These are phyloP conservation scores for Calypte anna DNA, from an alignment of 2,113 vertebrate genomes.

Conservation along the genomic window DNA sequence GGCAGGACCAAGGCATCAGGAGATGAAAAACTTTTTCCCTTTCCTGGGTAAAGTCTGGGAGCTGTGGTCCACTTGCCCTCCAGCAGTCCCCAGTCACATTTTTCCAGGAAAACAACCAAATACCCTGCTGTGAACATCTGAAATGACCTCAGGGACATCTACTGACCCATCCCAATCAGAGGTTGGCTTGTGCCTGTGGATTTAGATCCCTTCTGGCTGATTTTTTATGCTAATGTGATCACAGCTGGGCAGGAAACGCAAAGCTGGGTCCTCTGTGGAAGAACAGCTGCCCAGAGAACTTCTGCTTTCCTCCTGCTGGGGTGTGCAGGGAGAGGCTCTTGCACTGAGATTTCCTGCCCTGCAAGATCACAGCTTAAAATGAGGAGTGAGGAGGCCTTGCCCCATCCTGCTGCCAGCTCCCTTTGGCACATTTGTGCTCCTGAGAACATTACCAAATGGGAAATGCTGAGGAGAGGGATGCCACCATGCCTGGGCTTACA, in stretches of 20 bases:
- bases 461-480: background rate
- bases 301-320: background rate
- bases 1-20: background rate
- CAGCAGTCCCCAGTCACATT: accelerated
- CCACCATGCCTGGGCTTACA: background rate
- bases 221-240: background rate
- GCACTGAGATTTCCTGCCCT: background rate
- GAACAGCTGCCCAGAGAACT: background rate
- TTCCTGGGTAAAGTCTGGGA: background rate
- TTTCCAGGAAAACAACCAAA: background rate
- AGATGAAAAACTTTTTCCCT: background rate
- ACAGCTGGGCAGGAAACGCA: background rate
- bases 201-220: background rate
- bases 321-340: background rate
- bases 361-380: background rate
- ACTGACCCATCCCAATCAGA: background rate
- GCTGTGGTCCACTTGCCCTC: background rate
- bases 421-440: accelerated
- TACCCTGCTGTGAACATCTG: background rate
- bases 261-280: background rate
- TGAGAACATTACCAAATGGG: background rate
- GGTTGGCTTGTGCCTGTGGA: background rate
- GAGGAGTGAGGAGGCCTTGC: background rate
- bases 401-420: background rate
- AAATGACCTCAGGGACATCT: background rate